Base-by-base conservation (phyloP, 2,888 invertebrate genomes). In the Amiota communis region DNA sequence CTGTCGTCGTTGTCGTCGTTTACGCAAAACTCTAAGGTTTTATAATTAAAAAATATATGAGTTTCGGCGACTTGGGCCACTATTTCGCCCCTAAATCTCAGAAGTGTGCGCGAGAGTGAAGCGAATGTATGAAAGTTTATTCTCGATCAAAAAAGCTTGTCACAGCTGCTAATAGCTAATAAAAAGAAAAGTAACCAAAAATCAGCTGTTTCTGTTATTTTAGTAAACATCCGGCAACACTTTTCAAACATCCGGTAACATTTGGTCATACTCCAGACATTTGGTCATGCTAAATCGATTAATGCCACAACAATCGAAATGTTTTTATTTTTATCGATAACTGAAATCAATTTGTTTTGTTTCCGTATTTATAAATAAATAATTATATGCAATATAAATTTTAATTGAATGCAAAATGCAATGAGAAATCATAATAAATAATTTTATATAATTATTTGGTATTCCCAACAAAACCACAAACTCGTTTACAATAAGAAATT, bases 101-200 rank as follows among this genome's bases (percentile, higher is more conserved):
- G 17, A 65, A 49, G 65, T 65, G 12, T 53, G 51, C 53, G 51
- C 67, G 67, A 23, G 51, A 68, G 51, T 53, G 53, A n/a, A 48
- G 49, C 9, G 13, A 12, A 53, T 13, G 3, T 67, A 51, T 17
- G 49, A 20, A n/a, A 47, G 15, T 49, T 49, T 17, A 57, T 8
- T 59, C 13, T 10, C 1, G 17, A 15, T 17, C 11, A 64, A 47
- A 13, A 17, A 67, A 36, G 48, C 65, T 67, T 67, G 48, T 67
- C 65, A 49, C 49, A 67, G 49, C 65, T 67, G 65, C n/a, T 51
- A n/a, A 3, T 12, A 8, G 12, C 8, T n/a, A n/a, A n/a, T n/a
- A n/a, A n/a, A n/a, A n/a, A n/a, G n/a, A 59, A n/a, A 57, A 15
- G 15, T 36, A 36, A 36, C 36, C 3, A 10, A 9, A 57, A 57